These are phyloP conservation scores for Manduca sexta DNA, from an alignment of 1,140 invertebrate species.

Conservation along the genomic window DNA sequence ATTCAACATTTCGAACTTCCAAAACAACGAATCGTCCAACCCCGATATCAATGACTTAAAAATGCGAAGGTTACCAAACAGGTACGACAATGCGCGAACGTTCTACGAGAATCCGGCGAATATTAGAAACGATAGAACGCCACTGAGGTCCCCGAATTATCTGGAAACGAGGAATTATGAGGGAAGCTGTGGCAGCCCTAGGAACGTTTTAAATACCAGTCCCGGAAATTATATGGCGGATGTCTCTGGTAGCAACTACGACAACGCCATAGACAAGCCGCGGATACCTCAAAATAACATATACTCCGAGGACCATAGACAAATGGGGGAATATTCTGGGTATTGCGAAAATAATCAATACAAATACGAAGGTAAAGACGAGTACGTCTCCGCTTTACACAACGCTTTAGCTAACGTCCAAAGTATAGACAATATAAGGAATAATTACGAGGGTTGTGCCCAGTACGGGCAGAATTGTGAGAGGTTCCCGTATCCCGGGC, in stretches of 20 bases:
- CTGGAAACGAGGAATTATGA: conserved; percentile 55
- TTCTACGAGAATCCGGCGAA: conserved; percentile 61
- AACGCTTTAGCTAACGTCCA: conserved; percentile 39
- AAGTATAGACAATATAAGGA: conserved; percentile 42
- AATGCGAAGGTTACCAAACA: conserved; percentile 30
- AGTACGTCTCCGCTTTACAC: conserved; percentile 41
- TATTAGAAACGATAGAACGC: conserved; percentile 33
- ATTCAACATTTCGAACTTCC: conserved; percentile 38
- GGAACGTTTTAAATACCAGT: conserved; percentile 56
- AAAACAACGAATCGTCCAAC: conserved; percentile 24
- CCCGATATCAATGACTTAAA: conserved; percentile 29
- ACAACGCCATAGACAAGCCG: conserved; percentile 35
- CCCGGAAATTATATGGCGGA: conserved; percentile 54
- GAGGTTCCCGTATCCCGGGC: conserved; percentile 36
- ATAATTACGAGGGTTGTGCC: conserved; percentile 32
- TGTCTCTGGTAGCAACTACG: conserved; percentile 43
- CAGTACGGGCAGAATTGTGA: conserved; percentile 50
- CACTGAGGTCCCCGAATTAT: conserved; percentile 44
- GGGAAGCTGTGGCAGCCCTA: conserved; percentile 47
- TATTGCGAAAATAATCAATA: conserved; percentile 47
- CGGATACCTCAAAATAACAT: conserved; percentile 32
- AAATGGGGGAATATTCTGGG: conserved; percentile 47
- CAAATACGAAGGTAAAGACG: conserved; percentile 47
- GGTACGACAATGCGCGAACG: conserved; percentile 46
- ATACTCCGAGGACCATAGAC: conserved; percentile 48